These are phyloP conservation scores for Hemichromis elongatus DNA, from an alignment of 2,113 vertebrate genomes.

Conservation along the genomic window DNA sequence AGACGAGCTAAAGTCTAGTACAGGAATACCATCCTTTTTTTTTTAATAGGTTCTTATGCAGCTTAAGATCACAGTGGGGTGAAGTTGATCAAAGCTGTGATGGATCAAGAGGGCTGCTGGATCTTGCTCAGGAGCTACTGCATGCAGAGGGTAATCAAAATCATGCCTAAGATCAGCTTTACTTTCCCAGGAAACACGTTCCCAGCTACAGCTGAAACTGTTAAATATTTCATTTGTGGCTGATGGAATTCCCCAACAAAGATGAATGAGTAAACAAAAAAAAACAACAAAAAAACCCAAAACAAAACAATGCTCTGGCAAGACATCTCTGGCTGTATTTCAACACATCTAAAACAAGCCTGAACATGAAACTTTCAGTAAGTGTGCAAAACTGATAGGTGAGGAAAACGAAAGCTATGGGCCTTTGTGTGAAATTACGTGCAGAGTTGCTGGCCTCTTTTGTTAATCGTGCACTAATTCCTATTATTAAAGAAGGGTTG, in stretches of 20 bases:
- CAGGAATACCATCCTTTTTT: neutral
- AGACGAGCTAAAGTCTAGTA: neutral
- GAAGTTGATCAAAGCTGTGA: neutral
- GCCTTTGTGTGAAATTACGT: neutral
- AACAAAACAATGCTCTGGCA: neutral
- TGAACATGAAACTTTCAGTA: neutral
- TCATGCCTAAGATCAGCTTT: accelerated
- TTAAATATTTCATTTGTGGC: neutral
- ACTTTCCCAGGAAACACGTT: neutral
- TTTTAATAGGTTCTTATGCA: neutral
- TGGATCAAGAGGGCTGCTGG: neutral
- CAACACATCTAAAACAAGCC: neutral
- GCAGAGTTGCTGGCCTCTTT: neutral
- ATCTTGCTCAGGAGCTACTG: neutral
- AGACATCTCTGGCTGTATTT: neutral
- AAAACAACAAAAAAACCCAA: neutral
- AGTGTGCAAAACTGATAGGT: neutral
- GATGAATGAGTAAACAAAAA: neutral
- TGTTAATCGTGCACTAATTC: neutral
- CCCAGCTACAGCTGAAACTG: neutral
- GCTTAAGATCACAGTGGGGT: neutral
- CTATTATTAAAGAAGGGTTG: neutral
- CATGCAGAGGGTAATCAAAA: neutral
- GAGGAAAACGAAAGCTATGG: neutral
- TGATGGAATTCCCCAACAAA: neutral